Base-by-base conservation (phyloP, 2,888 invertebrate species). In the Habrosyne pyritoides region DNA sequence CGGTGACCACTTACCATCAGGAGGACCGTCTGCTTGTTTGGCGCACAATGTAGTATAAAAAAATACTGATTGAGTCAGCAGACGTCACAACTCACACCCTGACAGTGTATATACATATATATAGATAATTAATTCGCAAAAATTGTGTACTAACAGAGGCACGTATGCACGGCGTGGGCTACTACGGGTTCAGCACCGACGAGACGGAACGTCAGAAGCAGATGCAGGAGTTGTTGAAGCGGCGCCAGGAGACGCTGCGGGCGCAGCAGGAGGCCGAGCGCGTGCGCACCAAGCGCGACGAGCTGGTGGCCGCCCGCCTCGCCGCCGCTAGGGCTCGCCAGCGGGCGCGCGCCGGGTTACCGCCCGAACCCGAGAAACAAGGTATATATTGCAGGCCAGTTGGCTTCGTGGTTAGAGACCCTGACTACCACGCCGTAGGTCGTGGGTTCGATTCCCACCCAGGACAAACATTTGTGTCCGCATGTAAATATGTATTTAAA, bases 121-220 rank as follows among this genome's bases (percentile, higher is more conserved):
- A n/a, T n/a, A n/a, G n/a, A n/a, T 18, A n/a, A 46, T 47, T 12
- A n/a, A 21, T 36, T 53, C 1, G 21, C 30, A 18, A 52, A 59
- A 21, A 33, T 47, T 47, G 4, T 24, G 0, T 10, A 30, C 10
- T n/a, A 67, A 2, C 84, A 95, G 99, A 99, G 95, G 97, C 98
- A 0, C 94, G 99, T 60, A 94, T 95, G 10, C 98, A 99, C 79
- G 99, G 99, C 75, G 98, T 98, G 18, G 97, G 97, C 5, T 99
- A 97, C 87, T 99, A 96, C 86, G 94, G 96, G 21, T 98, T 99
- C 84, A 97, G 98, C 12, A 96, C 96, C 48, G 97, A 98, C 71
- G 97, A 98, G 69, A 93, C 93, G 2, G 94, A 95, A 73, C 95
- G 99, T 66, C 90, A 93, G 1, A 94, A 95, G 69, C 98, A 99